Conservation (phyloP, 2,888 invertebrate genomes). For the Cephalotes varians region DNA sequence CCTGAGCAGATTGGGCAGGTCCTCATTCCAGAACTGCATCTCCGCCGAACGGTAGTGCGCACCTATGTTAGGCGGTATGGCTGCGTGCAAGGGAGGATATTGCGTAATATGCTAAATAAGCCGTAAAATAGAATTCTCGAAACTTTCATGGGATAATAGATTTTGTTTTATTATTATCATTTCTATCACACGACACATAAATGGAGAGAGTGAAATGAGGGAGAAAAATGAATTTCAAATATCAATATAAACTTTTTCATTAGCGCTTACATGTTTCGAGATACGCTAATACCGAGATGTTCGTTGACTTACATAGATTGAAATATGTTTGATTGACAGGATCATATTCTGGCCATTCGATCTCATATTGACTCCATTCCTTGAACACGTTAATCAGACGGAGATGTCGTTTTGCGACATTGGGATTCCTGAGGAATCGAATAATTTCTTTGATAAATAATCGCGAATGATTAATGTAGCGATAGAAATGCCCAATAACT, state of each 20-base stretch:
- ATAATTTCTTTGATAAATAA: slow-evolving; percentile 45
- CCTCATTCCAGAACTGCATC: slow-evolving; percentile 94
- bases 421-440: slow-evolving; percentile 89
- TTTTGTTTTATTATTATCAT: background rate
- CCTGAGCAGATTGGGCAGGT: slow-evolving; percentile 90
- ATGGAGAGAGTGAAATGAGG: background rate
- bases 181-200: background rate
- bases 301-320: slow-evolving; percentile 89
- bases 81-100: slow-evolving; percentile 85
- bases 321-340: slow-evolving; percentile 91
- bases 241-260: background rate
- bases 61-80: slow-evolving; percentile 91
- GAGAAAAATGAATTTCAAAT: background rate
- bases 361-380: slow-evolving; percentile 90
- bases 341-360: slow-evolving; percentile 95
- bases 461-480: slow-evolving; percentile 40
- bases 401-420: slow-evolving; percentile 89
- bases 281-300: background rate
- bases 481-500: slow-evolving; percentile 1
- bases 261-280: background rate
- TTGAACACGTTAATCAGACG: slow-evolving; percentile 89
- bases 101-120: background rate
- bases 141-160: background rate
- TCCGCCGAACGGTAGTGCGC: slow-evolving; percentile 92
- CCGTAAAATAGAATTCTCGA: background rate